Evolutionary conservation across 2,113 vertebrate genomes (phyloP).

Genomic region (Dendrocopos noguchii): DNA sequence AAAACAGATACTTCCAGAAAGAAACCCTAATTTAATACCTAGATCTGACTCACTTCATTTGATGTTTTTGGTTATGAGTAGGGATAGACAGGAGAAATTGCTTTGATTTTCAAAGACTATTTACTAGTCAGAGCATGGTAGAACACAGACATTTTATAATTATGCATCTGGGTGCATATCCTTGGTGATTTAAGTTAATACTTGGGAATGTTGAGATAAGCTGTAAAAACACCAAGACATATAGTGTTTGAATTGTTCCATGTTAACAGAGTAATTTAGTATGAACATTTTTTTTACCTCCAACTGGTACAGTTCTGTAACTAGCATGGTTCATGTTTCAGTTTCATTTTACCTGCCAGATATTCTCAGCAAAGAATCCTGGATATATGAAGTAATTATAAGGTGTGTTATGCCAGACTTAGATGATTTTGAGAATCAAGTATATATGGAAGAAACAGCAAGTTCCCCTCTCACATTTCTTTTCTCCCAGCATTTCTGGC

Average conservation of each 20-base stretch:
- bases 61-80: neutral
- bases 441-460: neutral
- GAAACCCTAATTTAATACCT: neutral
- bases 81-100: neutral
- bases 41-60: neutral
- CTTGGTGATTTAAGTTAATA: neutral
- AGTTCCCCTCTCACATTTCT: neutral
- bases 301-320: neutral
- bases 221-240: neutral
- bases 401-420: neutral
- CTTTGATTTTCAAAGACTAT: neutral
- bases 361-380: neutral
- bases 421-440: neutral
- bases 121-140: neutral
- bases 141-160: neutral
- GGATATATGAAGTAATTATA: neutral
- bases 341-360: constrained; percentile 8
- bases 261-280: neutral
- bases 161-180: neutral
- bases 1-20: neutral
- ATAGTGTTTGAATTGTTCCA: neutral
- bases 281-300: neutral
- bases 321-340: neutral
- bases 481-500: neutral
- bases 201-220: neutral